Evolutionary conservation across 2,888 invertebrate genomes (phyloP).

Genomic region (Julus scanicus): DNA sequence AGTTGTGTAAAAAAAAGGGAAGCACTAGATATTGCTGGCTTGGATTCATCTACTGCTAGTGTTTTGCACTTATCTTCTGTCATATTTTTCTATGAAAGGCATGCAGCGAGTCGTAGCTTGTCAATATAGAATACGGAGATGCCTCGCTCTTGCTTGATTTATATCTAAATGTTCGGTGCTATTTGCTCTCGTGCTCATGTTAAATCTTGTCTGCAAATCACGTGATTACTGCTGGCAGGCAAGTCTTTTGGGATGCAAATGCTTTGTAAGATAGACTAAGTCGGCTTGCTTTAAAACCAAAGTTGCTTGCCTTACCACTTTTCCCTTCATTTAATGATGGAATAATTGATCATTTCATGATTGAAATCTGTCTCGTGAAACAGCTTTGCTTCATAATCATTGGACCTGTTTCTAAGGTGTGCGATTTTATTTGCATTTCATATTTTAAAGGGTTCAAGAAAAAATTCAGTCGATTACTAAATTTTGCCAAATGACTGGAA

Average conservation of each 20-base stretch:
- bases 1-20: background rate
- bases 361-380: background rate
- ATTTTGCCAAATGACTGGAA: too few species aligned
- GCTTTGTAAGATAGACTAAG: background rate
- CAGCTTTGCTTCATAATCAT: background rate
- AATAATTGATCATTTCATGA: background rate
- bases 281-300: background rate
- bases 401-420: conserved; percentile 54
- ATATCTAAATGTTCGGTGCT: background rate
- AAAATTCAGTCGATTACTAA: too few species aligned
- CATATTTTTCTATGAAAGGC: background rate
- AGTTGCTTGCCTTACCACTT: background rate
- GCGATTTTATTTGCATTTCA: conserved; percentile 57
- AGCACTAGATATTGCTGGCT: background rate
- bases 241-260: background rate
- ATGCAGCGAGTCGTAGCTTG: background rate
- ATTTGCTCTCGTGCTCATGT: background rate
- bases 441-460: background rate
- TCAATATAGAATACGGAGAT: background rate
- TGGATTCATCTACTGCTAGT: background rate
- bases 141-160: background rate
- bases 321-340: background rate
- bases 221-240: background rate
- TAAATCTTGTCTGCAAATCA: background rate
- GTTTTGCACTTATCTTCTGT: background rate